phyloP scores from a whole-genome alignment of 2,797 vertebrate species.

The Poecilia velifera region DNA sequence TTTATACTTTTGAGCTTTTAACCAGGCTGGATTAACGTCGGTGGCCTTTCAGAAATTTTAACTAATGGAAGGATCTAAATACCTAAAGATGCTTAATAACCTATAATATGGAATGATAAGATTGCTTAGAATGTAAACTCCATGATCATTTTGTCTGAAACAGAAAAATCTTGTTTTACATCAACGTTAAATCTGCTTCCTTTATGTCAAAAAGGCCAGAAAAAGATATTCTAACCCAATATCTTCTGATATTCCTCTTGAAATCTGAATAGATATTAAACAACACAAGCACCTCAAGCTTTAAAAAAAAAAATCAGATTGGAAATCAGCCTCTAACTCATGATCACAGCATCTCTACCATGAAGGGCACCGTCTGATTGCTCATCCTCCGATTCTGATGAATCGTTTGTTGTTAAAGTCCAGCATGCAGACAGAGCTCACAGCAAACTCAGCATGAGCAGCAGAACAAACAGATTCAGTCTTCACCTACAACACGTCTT shows the following conservation, averaged over 20 bases:
- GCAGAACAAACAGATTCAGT: neutral
- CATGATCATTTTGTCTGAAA: constrained; percentile 1
- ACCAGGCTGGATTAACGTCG: neutral
- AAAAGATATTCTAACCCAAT: neutral
- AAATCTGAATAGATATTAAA: neutral
- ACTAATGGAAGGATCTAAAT: neutral
- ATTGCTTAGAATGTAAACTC: neutral
- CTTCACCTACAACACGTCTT: neutral
- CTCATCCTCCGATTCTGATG: neutral
- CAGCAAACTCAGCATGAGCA: neutral
- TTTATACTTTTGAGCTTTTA: neutral
- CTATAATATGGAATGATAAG: neutral
- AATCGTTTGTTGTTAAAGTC: neutral
- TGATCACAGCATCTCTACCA: neutral
- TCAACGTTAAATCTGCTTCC: neutral
- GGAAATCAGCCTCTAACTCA: neutral
- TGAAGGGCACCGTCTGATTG: neutral
- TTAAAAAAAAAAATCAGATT: neutral
- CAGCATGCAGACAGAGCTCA: neutral
- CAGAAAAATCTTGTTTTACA: neutral
- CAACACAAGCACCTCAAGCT: neutral
- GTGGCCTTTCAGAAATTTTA: neutral
- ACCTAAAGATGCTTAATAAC: too few species aligned
- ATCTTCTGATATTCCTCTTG: neutral
- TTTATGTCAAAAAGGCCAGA: neutral